Evolutionary conservation across 1,140 invertebrate genomes (phyloP), one percentile per base, ranked within the genome.

Genomic region (Psix sp.): DNA sequence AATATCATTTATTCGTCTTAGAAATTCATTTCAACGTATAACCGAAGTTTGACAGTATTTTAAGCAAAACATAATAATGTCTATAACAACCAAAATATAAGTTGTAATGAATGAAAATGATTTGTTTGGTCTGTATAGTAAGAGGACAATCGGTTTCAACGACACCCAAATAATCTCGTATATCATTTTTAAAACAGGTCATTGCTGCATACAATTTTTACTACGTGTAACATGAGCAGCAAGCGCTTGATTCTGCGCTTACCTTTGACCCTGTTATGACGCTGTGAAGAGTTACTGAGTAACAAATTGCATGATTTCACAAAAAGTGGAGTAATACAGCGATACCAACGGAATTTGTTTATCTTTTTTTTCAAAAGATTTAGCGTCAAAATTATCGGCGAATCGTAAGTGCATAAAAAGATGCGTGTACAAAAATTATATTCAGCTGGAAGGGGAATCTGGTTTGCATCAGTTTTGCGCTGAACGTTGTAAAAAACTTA

Each of bases 401-500:
- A 51, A 11, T 49, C 35, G 9, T 21, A 24, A 4, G 7, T 4
- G 13, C 31, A 24, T 6, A 14, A 38, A 45, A 52, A 49, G 14
- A 16, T 40, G 4, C 14, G 13, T 17, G 40, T 18, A 29, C 29
- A 46, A 60, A 18, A 42, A 24, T 46, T 31, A 4, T 33, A 57
- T 36, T 38, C 16, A 16, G 9, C 6, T 21, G 43, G 15, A 40
- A 21, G 18, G 40, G 17, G 60, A 42, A 31, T 49, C 14, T 3
- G 10, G 0, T 20, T 51, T 13, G 14, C 42, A 48, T 57, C 60
- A 36, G 45, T 18, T 35, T 74, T 72, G 51, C 63, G 74, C 72
- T 66, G 59, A 42, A 63, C 71, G 43, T 75, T 48, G 33, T 35
- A 62, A 54, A 78, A 77, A 80, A 78, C 62, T 73, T 42, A 11